phyloP scores from a whole-genome alignment of 2,888 invertebrate genomes.

The Trissolcus brochymenae region DNA sequence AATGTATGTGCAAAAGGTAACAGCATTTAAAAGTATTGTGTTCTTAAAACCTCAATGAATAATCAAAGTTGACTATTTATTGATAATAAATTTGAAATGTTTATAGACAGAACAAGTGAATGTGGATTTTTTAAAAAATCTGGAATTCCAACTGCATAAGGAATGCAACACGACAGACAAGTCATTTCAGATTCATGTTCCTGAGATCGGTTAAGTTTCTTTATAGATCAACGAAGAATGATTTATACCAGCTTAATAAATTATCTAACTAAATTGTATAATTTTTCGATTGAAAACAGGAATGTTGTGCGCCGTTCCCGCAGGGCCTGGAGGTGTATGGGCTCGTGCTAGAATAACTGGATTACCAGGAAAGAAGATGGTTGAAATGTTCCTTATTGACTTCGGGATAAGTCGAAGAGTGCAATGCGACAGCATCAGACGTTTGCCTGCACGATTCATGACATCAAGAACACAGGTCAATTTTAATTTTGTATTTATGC shows the following conservation, averaged over 20 bases:
- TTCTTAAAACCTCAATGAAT: not conserved
- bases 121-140: constrained; percentile 4
- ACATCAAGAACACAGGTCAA: constrained; percentile 78
- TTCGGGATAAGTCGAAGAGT: constrained; percentile 78
- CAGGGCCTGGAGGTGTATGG: constrained; percentile 66
- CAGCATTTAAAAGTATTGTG: not conserved
- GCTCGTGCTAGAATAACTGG: constrained; percentile 77
- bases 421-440: constrained; percentile 78
- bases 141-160: not conserved
- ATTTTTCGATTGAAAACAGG: constrained; percentile 69
- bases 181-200: constrained; percentile 74
- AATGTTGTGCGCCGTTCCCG: constrained; percentile 78
- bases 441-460: constrained; percentile 77
- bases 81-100: not conserved
- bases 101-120: constrained; percentile 12
- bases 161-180: constrained; percentile 44
- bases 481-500: not conserved
- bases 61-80: not conserved
- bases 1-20: constrained; percentile 83
- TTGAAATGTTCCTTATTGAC: constrained; percentile 82
- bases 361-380: constrained; percentile 74
- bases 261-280: not conserved
- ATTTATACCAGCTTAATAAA: not conserved
- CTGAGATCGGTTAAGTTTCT: constrained; percentile 77
- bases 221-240: not conserved